Percentiles rank a stretch among this genome's conserved stretches.
Evolutionary conservation across 2,888 invertebrate species (phyloP).

Genomic region (Agapostemon virescens): DNA sequence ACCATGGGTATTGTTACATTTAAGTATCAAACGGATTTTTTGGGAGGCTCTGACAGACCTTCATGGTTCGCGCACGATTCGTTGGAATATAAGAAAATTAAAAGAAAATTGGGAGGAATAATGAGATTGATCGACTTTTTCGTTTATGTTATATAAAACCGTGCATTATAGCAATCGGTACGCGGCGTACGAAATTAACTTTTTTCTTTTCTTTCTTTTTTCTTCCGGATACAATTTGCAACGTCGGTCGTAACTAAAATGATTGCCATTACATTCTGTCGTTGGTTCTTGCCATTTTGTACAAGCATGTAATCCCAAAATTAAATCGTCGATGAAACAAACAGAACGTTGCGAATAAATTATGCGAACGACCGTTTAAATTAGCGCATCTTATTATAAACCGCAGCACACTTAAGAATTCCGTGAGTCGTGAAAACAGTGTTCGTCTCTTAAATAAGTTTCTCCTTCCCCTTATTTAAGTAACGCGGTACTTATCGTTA

Average conservation of each 20-base stretch:
- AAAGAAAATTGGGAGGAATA: constrained; percentile 6
- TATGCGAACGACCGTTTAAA: constrained; percentile 49
- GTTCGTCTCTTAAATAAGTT: constrained; percentile 70
- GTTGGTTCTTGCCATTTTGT: constrained; percentile 9
- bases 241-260: constrained; percentile 68
- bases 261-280: constrained; percentile 55
- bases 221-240: constrained; percentile 42
- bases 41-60: constrained; percentile 26
- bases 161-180: constrained; percentile 62
- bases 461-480: constrained; percentile 60
- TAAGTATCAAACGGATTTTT: constrained; percentile 49
- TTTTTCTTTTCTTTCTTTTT: constrained; percentile 25
- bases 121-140: constrained; percentile 4
- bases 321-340: constrained; percentile 34
- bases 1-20: constrained; percentile 28
- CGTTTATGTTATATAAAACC: constrained; percentile 47
- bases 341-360: constrained; percentile 62
- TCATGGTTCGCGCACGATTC: constrained; percentile 13
- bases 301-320: constrained; percentile 31
- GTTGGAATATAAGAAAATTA: neutral
- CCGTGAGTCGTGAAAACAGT: constrained; percentile 53
- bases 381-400: constrained; percentile 47
- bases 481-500: constrained; percentile 69
- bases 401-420: constrained; percentile 32
- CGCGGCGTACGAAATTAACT: constrained; percentile 43